Conservation (phyloP, 2,888 invertebrate genomes). For the Tachina fera region DNA sequence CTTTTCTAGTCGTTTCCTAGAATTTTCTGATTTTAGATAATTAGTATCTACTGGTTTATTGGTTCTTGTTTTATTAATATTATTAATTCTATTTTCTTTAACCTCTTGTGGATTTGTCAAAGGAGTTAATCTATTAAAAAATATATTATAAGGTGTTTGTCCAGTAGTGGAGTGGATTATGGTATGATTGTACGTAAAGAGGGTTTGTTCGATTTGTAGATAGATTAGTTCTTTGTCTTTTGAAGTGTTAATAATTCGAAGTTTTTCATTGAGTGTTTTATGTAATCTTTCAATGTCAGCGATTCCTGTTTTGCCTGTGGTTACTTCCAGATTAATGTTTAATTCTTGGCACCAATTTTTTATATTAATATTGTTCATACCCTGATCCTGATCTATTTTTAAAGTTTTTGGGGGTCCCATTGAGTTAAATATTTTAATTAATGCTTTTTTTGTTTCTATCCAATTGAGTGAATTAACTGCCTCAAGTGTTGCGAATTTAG, state of each 20-base stretch:
- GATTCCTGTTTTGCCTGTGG: conserved; percentile 61
- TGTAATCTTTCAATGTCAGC: conserved; percentile 63
- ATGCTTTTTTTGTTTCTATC: conserved; percentile 57
- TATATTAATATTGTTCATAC: too few species aligned
- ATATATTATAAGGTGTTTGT: conserved; percentile 40
- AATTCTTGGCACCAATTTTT: too few species aligned
- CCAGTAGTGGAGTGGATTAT: conserved; percentile 36
- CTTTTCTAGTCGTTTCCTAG: conserved; percentile 50
- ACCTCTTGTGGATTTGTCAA: conserved; percentile 13
- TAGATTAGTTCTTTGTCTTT: conserved; percentile 35
- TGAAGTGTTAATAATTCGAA: conserved; percentile 41
- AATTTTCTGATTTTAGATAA: conserved; percentile 51
- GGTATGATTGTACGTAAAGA: conserved; percentile 35
- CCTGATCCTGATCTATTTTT: too few species aligned
- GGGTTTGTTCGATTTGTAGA: conserved; percentile 28
- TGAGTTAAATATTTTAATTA: conserved; percentile 57
- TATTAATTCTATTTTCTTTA: conserved; percentile 56
- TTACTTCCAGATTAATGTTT: conserved; percentile 59
- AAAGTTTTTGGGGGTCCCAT: conserved; percentile 59
- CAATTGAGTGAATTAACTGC: conserved; percentile 14
- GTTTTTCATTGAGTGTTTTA: conserved; percentile 8
- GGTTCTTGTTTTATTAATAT: conserved; percentile 37
- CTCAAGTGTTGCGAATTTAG: neutral
- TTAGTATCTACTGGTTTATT: conserved; percentile 42
- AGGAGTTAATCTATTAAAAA: conserved; percentile 32